phyloP scores from a whole-genome alignment of 2,113 vertebrate genomes.

The Coturnix japonica region DNA sequence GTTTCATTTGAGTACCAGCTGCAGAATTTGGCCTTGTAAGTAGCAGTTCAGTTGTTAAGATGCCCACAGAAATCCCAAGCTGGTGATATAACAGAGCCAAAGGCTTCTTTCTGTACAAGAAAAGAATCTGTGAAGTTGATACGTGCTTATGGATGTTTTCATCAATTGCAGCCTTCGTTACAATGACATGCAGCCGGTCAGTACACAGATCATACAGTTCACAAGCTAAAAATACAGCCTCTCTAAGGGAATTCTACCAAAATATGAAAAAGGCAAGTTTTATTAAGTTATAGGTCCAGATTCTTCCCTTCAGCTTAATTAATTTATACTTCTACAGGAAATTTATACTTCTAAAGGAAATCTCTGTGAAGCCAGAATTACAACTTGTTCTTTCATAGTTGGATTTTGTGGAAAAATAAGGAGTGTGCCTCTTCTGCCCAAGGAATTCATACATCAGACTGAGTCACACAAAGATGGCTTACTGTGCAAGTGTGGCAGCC shows the following conservation, averaged over 20 bases:
- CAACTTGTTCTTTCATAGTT: background rate
- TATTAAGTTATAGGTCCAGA: background rate
- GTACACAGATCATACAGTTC: background rate
- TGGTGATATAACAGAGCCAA: background rate
- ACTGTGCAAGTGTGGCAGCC: background rate
- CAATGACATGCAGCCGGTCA: background rate
- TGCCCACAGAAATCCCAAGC: background rate
- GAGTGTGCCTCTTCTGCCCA: background rate
- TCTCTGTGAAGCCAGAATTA: background rate
- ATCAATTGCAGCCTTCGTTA: background rate
- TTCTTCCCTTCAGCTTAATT: background rate
- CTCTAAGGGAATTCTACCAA: background rate
- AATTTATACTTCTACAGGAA: background rate
- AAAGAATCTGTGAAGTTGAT: background rate
- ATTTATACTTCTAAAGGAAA: background rate
- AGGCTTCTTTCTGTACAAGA: background rate
- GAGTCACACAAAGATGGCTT: background rate
- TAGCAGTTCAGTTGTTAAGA: background rate
- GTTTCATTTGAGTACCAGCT: background rate
- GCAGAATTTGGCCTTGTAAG: background rate
- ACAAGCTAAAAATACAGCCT: background rate
- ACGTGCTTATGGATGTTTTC: background rate
- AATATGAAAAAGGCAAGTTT: background rate
- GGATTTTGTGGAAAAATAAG: background rate
- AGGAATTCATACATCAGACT: background rate